These are phyloP conservation scores for Epizoanthus fatuus DNA, from an alignment of 92 coral and sea anemone genomes.

Conservation along the genomic window DNA sequence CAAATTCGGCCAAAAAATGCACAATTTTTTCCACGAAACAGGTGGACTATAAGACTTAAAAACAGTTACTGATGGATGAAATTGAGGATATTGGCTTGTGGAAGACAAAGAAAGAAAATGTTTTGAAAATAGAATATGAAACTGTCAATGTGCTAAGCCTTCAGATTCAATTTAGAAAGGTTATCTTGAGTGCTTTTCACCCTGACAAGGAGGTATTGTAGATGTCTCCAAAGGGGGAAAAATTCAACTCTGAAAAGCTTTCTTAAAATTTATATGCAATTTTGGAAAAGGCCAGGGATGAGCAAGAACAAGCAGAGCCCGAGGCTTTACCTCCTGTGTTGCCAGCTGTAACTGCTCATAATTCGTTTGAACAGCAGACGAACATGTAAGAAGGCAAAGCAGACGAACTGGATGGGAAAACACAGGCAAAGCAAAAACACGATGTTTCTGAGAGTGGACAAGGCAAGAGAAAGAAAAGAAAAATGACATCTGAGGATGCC, in stretches of 20 bases:
- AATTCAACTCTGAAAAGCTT: conserved; percentile 17
- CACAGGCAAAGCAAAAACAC: conserved; percentile 2
- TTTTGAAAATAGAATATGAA: no score
- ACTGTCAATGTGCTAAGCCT: background rate
- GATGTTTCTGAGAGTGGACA: background rate
- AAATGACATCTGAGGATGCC: no score
- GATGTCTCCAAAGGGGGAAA: conserved; percentile 16
- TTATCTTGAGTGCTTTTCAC: conserved; percentile 28
- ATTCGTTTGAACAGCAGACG: conserved; percentile 27
- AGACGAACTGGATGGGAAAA: background rate
- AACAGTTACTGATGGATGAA: conserved; percentile 11
- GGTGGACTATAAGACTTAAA: background rate
- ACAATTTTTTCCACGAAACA: no score
- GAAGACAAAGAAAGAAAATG: conserved; percentile 7
- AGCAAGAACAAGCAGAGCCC: conserved; percentile 13
- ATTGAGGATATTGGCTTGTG: conserved; percentile 16
- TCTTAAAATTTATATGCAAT: conserved; percentile 17
- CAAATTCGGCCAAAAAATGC: no score
- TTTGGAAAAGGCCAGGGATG: conserved; percentile 12
- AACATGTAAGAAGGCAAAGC: conserved; percentile 23
- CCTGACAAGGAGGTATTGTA: conserved; percentile 34
- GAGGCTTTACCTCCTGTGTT: background rate
- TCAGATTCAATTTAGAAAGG: conserved; percentile 31
- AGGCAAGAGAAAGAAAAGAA: background rate
- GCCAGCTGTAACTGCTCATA: conserved; percentile 11